phyloP scores from a whole-genome alignment of 2,888 invertebrate species.

The Clunio marinus region DNA sequence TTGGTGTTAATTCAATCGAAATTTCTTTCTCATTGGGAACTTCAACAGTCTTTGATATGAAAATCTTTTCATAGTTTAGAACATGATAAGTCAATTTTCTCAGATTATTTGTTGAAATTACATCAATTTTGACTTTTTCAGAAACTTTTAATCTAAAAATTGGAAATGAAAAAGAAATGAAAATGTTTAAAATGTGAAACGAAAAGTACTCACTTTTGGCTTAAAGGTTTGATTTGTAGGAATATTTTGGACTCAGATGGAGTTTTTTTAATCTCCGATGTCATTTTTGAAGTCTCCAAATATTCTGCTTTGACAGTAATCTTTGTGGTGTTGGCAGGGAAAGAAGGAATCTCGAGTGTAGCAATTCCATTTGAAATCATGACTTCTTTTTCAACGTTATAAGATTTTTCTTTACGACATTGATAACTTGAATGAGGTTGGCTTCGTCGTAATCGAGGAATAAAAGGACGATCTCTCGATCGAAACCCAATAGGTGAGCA shows the following conservation, averaged over 20 bases:
- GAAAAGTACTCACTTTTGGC: neutral
- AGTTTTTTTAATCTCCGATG: too few relatives aligned
- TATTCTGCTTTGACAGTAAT: too few relatives aligned
- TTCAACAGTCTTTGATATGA: slow-evolving; percentile 56
- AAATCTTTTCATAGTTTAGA: slow-evolving; percentile 80
- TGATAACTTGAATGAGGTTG: neutral
- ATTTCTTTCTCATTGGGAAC: slow-evolving; percentile 47
- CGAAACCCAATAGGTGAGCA: too few relatives aligned
- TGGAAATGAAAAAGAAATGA: neutral
- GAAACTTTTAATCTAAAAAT: slow-evolving; percentile 57
- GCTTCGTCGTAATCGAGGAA: neutral
- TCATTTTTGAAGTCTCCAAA: neutral
- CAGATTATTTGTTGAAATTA: slow-evolving; percentile 70
- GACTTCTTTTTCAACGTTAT: neutral
- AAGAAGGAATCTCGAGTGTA: neutral
- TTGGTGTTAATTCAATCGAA: slow-evolving; percentile 62
- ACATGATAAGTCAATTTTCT: slow-evolving; percentile 71
- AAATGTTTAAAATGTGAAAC: neutral
- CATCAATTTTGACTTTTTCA: slow-evolving; percentile 65
- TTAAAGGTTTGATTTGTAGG: neutral
- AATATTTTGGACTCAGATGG: too few relatives aligned
- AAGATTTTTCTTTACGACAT: neutral
- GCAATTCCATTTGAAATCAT: neutral
- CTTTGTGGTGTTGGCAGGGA: too few relatives aligned
- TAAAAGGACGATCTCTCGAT: neutral